These are phyloP conservation scores for Cephus runcator DNA, from an alignment of 2,888 invertebrate genomes.

Conservation along the genomic window DNA sequence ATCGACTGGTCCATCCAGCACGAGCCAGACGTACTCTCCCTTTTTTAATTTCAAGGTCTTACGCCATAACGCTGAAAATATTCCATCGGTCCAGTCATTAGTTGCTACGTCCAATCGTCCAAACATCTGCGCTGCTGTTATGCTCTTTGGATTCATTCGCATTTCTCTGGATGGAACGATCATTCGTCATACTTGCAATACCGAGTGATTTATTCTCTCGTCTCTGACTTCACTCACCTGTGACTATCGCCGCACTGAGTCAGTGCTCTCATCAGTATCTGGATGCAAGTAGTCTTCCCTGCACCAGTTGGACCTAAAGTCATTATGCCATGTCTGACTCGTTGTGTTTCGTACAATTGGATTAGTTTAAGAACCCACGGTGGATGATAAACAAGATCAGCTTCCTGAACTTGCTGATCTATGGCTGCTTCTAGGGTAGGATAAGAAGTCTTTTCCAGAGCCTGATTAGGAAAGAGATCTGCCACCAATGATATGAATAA, in stretches of 20 bases:
- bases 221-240: conserved; percentile 68
- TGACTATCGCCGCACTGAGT: conserved; percentile 87
- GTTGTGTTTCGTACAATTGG: conserved; percentile 95
- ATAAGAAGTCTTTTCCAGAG: conserved; percentile 89
- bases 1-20: conserved; percentile 96
- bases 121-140: conserved; percentile 98
- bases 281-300: conserved; percentile 93
- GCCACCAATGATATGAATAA: conserved; percentile 96
- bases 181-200: background rate
- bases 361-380: conserved; percentile 95
- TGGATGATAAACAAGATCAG: conserved; percentile 89
- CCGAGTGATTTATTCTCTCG: conserved; percentile 25
- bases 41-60: conserved; percentile 91
- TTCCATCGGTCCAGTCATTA: conserved; percentile 98
- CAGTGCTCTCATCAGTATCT: conserved; percentile 89
- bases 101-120: conserved; percentile 96
- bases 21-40: conserved; percentile 91
- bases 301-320: conserved; percentile 94
- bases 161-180: conserved; percentile 76
- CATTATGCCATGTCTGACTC: conserved; percentile 96
- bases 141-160: conserved; percentile 98
- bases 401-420: conserved; percentile 81
- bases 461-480: conserved; percentile 95
- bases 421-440: conserved; percentile 91
- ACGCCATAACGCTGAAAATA: conserved; percentile 96